Evolutionary conservation across 2,113 vertebrate species (phyloP).

Genomic region (Fulica atra): DNA sequence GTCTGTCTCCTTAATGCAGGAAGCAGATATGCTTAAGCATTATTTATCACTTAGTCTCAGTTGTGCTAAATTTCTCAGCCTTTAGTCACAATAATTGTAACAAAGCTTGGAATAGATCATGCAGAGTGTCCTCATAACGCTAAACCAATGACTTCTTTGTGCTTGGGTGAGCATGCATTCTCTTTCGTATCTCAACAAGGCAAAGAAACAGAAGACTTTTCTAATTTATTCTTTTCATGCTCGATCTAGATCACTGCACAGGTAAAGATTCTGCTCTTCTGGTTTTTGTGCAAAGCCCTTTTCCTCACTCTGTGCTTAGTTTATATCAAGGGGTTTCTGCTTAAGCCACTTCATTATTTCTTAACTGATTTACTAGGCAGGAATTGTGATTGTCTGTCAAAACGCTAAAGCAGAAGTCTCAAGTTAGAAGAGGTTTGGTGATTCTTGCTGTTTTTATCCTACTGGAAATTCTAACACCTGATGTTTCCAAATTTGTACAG

Average conservation of each 20-base stretch:
- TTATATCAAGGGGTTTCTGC: not conserved
- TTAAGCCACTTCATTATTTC: not conserved
- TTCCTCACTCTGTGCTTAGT: not conserved
- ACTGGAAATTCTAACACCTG: not conserved
- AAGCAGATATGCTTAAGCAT: not conserved
- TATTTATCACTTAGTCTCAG: conserved; percentile 25
- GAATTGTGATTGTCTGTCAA: not conserved
- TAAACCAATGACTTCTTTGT: not conserved
- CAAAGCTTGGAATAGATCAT: not conserved
- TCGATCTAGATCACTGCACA: not conserved
- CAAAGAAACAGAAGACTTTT: not conserved
- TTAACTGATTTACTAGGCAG: not conserved
- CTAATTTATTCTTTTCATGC: not conserved
- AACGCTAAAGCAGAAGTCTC: not conserved
- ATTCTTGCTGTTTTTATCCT: not conserved
- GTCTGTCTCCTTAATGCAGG: conserved; percentile 12
- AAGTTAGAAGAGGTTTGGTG: not conserved
- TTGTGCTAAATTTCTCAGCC: conserved; percentile 16
- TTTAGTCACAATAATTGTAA: not conserved
- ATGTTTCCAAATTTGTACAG: not conserved
- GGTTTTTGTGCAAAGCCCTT: not conserved
- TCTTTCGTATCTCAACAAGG: not conserved
- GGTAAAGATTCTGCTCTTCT: not conserved
- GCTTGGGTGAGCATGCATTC: conserved; percentile 25
- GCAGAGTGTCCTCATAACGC: not conserved